Evolutionary conservation across 2,888 invertebrate genomes (phyloP).

Genomic region (Steinernema hermaphroditum): DNA sequence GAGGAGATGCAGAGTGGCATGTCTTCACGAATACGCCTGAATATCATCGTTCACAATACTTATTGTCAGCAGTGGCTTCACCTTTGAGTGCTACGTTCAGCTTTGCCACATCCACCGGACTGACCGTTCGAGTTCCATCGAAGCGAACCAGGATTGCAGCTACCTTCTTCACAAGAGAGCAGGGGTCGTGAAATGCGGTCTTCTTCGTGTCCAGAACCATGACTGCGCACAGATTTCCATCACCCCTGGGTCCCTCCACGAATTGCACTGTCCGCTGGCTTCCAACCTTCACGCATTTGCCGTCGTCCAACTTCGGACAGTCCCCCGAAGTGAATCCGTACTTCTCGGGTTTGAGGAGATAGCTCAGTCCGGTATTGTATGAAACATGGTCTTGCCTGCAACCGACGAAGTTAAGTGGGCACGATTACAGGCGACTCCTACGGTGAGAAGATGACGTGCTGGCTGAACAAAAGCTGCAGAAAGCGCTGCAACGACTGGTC

Average conservation of each 20-base stretch:
- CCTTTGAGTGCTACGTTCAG: background rate
- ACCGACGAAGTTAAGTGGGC: background rate
- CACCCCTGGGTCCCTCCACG: background rate
- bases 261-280: background rate
- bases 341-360: background rate
- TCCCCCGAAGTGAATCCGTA: background rate
- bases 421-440: background rate
- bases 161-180: background rate
- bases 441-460: background rate
- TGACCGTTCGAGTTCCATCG: background rate
- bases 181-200: background rate
- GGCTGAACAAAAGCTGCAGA: background rate
- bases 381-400: background rate
- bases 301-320: background rate
- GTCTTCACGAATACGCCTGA: conserved; percentile 24
- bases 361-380: background rate
- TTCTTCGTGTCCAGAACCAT: background rate
- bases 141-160: background rate
- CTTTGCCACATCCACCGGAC: background rate
- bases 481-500: background rate
- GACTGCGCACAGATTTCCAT: background rate
- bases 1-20: background rate
- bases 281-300: background rate
- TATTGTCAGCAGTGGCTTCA: too few relatives aligned
- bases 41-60: too few relatives aligned